Evolutionary conservation across 2,113 vertebrate genomes (phyloP).

Genomic region (Prolemur simus): DNA sequence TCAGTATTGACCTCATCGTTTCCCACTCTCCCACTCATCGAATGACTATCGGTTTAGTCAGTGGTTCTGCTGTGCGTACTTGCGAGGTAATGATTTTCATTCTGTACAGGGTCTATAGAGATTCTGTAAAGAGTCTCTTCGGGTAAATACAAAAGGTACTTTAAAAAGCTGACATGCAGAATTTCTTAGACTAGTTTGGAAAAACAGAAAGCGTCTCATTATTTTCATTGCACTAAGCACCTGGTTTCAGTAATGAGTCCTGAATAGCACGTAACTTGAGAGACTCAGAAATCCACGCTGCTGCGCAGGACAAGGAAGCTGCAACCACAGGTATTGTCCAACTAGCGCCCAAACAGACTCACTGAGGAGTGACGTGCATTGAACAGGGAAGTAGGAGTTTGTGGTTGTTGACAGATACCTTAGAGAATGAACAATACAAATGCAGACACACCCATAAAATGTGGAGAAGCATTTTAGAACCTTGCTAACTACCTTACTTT

Average conservation of each 20-base stretch:
- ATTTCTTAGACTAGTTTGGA: neutral
- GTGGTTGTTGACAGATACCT: neutral
- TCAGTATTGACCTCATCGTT: neutral
- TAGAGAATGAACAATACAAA: neutral
- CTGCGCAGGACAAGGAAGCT: neutral
- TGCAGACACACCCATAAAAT: neutral
- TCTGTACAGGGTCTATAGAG: neutral
- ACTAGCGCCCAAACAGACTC: neutral
- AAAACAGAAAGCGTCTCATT: neutral
- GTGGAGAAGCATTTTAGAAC: neutral
- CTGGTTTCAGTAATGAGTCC: neutral
- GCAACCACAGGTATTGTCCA: no score
- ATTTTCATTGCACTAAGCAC: neutral
- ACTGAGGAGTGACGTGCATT: rapidly evolving
- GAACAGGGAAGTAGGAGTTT: neutral
- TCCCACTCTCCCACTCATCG: neutral
- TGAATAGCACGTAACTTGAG: neutral
- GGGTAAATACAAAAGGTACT: neutral
- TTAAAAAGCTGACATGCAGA: neutral
- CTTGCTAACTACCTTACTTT: neutral
- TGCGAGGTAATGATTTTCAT: neutral
- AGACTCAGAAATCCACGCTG: neutral
- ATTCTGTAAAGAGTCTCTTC: neutral
- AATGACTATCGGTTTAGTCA: neutral
- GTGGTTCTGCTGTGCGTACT: rapidly evolving